Evolutionary conservation across 2,113 vertebrate genomes (phyloP).

Genomic region (Megaptera novaeangliae): DNA sequence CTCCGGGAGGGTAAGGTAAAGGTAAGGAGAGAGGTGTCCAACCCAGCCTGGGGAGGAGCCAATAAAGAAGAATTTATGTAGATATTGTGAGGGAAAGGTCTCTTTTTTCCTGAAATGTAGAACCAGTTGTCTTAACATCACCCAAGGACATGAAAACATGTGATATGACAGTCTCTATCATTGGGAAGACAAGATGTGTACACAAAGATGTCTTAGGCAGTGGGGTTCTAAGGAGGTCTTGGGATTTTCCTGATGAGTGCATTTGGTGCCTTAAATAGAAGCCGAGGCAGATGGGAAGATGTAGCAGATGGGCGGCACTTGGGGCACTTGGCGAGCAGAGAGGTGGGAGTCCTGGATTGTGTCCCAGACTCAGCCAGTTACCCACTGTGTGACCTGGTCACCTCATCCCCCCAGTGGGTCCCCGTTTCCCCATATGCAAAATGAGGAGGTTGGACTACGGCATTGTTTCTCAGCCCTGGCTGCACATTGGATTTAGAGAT

Average conservation of each 20-base stretch:
- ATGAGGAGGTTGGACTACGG: neutral
- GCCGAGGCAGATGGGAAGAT: constrained; percentile 22
- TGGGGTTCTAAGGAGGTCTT: neutral
- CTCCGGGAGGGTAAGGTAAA: neutral
- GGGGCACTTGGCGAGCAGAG: neutral
- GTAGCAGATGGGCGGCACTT: constrained; percentile 37
- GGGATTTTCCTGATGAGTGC: constrained; percentile 41
- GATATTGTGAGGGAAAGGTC: neutral
- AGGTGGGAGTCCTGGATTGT: neutral
- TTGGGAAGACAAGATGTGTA: neutral
- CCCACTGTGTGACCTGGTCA: constrained; percentile 48
- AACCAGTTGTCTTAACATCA: neutral
- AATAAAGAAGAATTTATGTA: neutral
- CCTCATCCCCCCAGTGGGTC: neutral
- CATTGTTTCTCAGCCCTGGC: neutral
- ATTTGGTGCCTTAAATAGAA: constrained; percentile 51
- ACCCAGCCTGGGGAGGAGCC: neutral
- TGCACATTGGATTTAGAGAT: neutral
- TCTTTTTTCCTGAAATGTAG: neutral
- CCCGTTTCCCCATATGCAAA: neutral
- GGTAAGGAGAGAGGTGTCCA: too few relatives aligned
- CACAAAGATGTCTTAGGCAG: neutral
- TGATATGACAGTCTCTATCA: neutral
- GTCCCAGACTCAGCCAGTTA: neutral
- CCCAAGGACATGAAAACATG: neutral